These are phyloP conservation scores for Ophioderma brevispina DNA, from an alignment of 35 echinoderm and acorn worm genomes.

Conservation along the genomic window DNA sequence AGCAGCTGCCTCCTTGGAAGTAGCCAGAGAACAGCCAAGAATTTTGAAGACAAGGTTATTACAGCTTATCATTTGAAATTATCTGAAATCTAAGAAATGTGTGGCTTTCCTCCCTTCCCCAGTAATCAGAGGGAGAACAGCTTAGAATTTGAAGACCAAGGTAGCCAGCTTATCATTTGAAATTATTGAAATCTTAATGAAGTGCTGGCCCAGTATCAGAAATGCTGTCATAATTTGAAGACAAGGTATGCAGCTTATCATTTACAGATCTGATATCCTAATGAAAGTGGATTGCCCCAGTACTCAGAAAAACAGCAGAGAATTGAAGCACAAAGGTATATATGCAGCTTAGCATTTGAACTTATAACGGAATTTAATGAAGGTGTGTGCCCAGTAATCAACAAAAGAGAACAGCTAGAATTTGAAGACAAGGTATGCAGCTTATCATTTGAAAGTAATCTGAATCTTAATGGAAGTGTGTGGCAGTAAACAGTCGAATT, in stretches of 20 bases:
- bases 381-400: too few species aligned
- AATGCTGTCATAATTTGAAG: too few species aligned
- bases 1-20: conserved; percentile 72
- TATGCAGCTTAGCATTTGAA: too few species aligned
- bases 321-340: too few species aligned
- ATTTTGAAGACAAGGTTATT: conserved; percentile 48
- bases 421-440: not conserved
- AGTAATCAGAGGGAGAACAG: not conserved
- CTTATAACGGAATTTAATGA: too few species aligned
- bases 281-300: too few species aligned
- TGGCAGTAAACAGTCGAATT: too few species aligned
- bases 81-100: not conserved
- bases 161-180: not conserved
- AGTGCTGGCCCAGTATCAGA: not conserved
- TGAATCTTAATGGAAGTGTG: too few species aligned
- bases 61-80: not conserved
- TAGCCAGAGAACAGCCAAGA: conserved; percentile 54
- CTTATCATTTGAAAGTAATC: too few species aligned
- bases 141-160: not conserved
- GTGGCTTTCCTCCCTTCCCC: not conserved
- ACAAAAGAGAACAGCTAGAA: not conserved
- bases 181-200: not conserved
- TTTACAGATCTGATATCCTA: too few species aligned
- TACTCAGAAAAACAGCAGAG: too few species aligned
- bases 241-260: too few species aligned